phyloP scores from a whole-genome alignment of 2,888 invertebrate genomes.

The Leucoptera coffeella region DNA sequence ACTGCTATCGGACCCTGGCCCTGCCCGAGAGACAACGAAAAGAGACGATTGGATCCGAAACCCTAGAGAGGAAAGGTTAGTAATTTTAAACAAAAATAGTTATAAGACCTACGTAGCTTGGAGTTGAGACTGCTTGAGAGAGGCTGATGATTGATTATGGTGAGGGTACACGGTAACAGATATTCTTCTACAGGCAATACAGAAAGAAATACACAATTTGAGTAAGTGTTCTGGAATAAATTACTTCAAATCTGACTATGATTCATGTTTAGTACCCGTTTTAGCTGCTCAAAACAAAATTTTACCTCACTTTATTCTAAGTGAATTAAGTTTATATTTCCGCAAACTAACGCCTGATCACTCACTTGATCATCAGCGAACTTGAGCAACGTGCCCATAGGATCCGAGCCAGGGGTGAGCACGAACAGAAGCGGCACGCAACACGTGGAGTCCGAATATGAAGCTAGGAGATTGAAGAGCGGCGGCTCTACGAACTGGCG shows the following conservation, averaged over 20 bases:
- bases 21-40: slow-evolving; percentile 84
- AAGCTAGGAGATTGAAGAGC: slow-evolving; percentile 78
- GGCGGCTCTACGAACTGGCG: slow-evolving; percentile 81
- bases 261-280: too few species aligned
- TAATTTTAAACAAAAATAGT: not conserved
- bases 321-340: too few species aligned
- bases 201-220: too few species aligned
- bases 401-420: slow-evolving; percentile 89
- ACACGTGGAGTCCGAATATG: slow-evolving; percentile 79
- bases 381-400: slow-evolving; percentile 80
- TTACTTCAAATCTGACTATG: too few species aligned
- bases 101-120: too few species aligned
- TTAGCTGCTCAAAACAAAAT: not conserved
- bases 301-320: not conserved
- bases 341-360: too few species aligned
- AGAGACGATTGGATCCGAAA: slow-evolving; percentile 68
- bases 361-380: slow-evolving; percentile 82
- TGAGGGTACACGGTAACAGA: too few species aligned
- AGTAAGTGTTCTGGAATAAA: too few species aligned
- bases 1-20: slow-evolving; percentile 90
- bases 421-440: slow-evolving; percentile 86
- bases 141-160: too few species aligned
- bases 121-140: too few species aligned
- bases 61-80: slow-evolving; percentile 31
- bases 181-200: too few species aligned